Base-by-base conservation (phyloP, 53 echinoderm and acorn worm genomes). In the Stichopus horrens region DNA sequence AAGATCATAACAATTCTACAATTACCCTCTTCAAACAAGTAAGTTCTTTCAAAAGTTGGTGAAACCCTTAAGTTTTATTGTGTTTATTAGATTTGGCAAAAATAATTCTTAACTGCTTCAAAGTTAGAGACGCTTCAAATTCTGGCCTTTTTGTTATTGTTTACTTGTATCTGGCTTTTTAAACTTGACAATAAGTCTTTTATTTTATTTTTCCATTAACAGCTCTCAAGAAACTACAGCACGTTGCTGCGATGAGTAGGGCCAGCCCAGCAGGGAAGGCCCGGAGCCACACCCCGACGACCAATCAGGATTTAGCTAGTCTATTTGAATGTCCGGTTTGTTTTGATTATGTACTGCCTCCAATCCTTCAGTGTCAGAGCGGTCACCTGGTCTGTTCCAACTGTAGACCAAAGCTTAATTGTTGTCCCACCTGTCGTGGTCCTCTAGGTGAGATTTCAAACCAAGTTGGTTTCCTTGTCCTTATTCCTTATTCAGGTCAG, bases 251-350 rank as follows among this genome's bases (percentile, higher is more conserved):
- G 90, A 97, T 97, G 97, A 97, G 97, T 94, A 89, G 94, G 78
- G 93, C 93, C 84, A 82, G 91, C 55, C 88, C 93, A 21, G 93
- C 88, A 88, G 94, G 90, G 73, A 97, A 97, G 91, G 91, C 95
- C 73, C 92, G 97, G 86, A 95, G 95, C 92, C 97, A 95, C 92
- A 97, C 97, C 76, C 97, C 97, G n/a, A 95, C 97, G 23, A 95
- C 97, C 92, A 97, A 97, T 88, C 97, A 97, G 90, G 97, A 97
- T 81, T 86, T 97, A 51, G 97, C 97, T 37, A 95, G 97, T 90
- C 91, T 97, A 74, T 97, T 97, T 94, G 97, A 97, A 89, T 97
- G 97, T 83, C 97, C 97, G 14, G 97, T 97, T 57, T 97, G 97
- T 83, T 97, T 97, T 75, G 97, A 97, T 89, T 97, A 97, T 95